Evolutionary conservation across 2,113 vertebrate genomes (phyloP).

Genomic region (Apistogramma diplotaenia): DNA sequence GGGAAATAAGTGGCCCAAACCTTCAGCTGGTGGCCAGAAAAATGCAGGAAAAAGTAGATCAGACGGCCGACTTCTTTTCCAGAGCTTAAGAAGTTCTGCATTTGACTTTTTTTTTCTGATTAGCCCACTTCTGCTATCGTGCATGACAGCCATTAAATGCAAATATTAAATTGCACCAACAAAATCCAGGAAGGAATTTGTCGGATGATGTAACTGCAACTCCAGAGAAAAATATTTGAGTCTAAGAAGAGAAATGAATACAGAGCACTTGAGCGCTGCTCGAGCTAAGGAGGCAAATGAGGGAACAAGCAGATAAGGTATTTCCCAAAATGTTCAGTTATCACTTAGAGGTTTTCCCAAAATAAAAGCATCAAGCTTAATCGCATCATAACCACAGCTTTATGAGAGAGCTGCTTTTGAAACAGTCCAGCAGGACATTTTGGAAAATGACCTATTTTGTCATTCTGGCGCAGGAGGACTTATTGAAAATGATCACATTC

Average conservation of each 20-base stretch:
- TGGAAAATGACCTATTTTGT: not conserved
- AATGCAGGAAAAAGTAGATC: too few species aligned
- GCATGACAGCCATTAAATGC: not conserved
- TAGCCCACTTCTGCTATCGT: not conserved
- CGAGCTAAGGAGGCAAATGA: not conserved
- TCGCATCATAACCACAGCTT: not conserved
- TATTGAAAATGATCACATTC: not conserved
- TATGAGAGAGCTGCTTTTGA: not conserved
- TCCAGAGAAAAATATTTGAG: not conserved
- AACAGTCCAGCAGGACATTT: not conserved
- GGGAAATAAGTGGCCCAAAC: too few species aligned
- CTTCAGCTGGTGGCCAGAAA: too few species aligned
- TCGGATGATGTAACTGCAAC: not conserved
- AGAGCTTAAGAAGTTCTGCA: too few species aligned
- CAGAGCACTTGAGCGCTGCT: not conserved
- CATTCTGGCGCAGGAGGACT: not conserved
- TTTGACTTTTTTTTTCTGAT: not conserved
- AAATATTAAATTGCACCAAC: not conserved
- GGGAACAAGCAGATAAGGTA: not conserved
- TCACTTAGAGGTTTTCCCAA: not conserved
- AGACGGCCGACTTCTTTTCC: too few species aligned
- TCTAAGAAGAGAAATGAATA: not conserved
- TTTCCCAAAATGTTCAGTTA: not conserved
- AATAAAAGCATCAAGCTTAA: not conserved
- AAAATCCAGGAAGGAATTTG: not conserved